Conservation (phyloP, 2,113 vertebrate genomes). For the Suncus etruscus region DNA sequence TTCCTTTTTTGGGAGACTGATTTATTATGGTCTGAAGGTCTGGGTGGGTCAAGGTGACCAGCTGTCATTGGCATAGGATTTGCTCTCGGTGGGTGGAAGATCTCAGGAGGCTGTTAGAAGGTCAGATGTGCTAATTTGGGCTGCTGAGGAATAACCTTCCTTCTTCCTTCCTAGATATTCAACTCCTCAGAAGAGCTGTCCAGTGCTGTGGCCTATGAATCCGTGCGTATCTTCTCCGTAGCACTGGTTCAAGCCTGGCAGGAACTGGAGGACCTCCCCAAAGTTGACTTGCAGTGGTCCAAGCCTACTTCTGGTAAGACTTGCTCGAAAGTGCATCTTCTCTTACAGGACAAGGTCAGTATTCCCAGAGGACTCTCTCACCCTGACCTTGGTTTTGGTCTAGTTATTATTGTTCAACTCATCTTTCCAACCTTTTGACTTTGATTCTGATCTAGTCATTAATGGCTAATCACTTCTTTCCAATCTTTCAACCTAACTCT, state of each 20-base stretch:
- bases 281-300: conserved; percentile 89
- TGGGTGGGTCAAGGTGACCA: neutral
- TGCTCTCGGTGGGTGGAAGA: neutral
- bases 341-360: neutral
- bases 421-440: conserved; percentile 6
- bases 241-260: conserved; percentile 71
- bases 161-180: conserved; percentile 86
- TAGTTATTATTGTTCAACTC: neutral
- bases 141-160: neutral
- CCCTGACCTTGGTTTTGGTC: neutral
- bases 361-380: neutral
- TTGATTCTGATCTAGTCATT: conserved; percentile 12
- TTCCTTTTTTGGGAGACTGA: neutral
- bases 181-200: conserved; percentile 90
- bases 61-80: neutral
- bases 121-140: neutral
- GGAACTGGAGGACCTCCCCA: conserved; percentile 90
- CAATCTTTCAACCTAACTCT: neutral
- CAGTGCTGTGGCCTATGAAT: conserved; percentile 83
- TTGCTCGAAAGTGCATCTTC: rapidly evolving
- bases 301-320: conserved; percentile 88
- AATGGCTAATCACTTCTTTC: neutral
- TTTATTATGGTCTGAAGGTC: neutral
- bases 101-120: neutral
- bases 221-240: conserved; percentile 89